These are phyloP conservation scores for Heliocidaris tuberculata DNA, from an alignment of 35 echinoderm and acorn worm genomes.

Conservation along the genomic window DNA sequence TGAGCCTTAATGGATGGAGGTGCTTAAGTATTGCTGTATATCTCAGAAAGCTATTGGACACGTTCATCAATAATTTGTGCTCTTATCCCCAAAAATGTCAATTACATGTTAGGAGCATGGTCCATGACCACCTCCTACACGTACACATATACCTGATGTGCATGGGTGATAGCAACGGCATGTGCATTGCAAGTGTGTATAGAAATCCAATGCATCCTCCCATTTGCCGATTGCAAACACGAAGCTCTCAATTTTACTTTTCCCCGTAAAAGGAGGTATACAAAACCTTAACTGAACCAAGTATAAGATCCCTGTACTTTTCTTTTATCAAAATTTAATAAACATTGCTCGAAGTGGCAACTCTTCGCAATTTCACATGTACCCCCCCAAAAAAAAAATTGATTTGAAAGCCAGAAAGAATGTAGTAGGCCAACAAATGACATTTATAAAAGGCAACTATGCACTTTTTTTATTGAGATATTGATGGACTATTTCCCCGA, in stretches of 20 bases:
- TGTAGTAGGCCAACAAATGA: neutral
- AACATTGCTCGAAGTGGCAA: neutral
- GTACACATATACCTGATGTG: neutral
- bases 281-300: neutral
- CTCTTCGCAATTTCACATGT: neutral
- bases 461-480: too few species aligned
- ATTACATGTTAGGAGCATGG: neutral
- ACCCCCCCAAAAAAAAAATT: neutral
- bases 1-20: neutral
- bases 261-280: neutral
- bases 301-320: neutral
- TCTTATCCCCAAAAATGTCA: slow-evolving; percentile 17
- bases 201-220: neutral
- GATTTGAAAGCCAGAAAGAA: neutral
- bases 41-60: neutral
- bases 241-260: neutral
- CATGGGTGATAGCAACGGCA: neutral
- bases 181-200: neutral
- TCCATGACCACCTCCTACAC: neutral
- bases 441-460: neutral
- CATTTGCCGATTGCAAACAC: neutral
- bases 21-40: neutral
- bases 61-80: slow-evolving; percentile 17
- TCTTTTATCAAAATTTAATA: neutral
- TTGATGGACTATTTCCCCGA: too few species aligned